Evolutionary conservation across 2,113 vertebrate genomes (phyloP), one percentile per base, ranked within the genome.

Genomic region (Clarias magur): DNA sequence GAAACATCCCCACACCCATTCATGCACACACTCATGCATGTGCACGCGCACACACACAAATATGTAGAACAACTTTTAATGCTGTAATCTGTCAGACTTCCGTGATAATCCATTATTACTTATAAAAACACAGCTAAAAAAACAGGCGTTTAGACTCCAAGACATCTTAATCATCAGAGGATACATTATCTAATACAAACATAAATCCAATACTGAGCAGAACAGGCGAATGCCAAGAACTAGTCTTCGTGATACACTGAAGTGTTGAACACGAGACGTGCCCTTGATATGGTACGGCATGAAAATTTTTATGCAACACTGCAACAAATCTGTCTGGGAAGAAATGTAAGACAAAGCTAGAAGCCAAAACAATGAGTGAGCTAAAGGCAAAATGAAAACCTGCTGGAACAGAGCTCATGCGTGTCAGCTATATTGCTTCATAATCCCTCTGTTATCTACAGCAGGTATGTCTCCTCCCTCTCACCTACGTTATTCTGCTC

Each of bases 41-140:
- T 16, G 81, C 11, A 57, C 8, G n/a, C 68, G 68, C 19, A 16
- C 57, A 80, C 38, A 57, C 19, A 34, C 60, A 78, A 65, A 82
- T 13, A 73, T 54, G n/a, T 63, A 42, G 34, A 62, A 60, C 65
- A 84, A 86, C 85, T 34, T 86, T 54, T 76, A 67, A 72, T 54
- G 30, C 81, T 68, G 78, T 83, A 89, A 86, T 65, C 76, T 75
- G 5, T 79, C 38, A 19, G 54, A 86, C 80, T 81, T 48, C 59
- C 62, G 19, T 75, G 56, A 86, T 88, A 90, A 90, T 84, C 68
- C 81, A 53, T 86, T 34, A 68, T 75, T 88, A 86, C 78, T 76
- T 68, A 84, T 23, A 75, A 80, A 80, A 84, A 84, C 34, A 80
- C 23, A 79, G 80, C 62, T 83, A 79, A n/a, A 70, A 85, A 70